Conservation (phyloP, 1,140 invertebrate species). For the Drosophila eugracilis region DNA sequence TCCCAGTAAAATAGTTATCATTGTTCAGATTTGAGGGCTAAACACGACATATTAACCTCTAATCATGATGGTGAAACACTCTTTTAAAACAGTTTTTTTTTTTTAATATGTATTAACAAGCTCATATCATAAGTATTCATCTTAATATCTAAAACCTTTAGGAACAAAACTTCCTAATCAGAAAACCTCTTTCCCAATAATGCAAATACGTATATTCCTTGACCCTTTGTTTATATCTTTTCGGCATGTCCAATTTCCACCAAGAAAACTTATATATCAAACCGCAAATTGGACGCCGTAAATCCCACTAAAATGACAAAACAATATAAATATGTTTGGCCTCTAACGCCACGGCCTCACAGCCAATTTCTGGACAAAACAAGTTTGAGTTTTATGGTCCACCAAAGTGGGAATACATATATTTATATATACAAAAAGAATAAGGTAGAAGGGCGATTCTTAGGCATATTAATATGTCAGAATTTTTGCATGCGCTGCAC, state of each 20-base stretch:
- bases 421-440: background rate
- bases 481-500: conserved; percentile 78
- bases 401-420: background rate
- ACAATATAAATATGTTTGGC: conserved; percentile 64
- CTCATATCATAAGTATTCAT: no score
- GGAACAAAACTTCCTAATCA: no score
- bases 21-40: no score
- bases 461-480: conserved; percentile 46
- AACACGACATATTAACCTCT: no score
- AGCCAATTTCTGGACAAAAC: conserved; percentile 18
- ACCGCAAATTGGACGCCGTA: conserved; percentile 43
- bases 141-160: no score
- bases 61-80: no score
- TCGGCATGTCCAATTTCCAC: conserved; percentile 16
- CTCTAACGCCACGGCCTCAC: background rate
- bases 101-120: no score
- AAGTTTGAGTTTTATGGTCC: conserved; percentile 44
- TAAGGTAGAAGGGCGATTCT: conserved; percentile 10
- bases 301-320: conserved; percentile 64
- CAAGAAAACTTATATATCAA: conserved; percentile 32
- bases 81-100: no score
- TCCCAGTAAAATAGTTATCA: no score
- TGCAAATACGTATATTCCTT: background rate
- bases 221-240: conserved; percentile 7
- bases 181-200: background rate